Base-by-base conservation (phyloP, 2,113 vertebrate species). In the Mola mola region DNA sequence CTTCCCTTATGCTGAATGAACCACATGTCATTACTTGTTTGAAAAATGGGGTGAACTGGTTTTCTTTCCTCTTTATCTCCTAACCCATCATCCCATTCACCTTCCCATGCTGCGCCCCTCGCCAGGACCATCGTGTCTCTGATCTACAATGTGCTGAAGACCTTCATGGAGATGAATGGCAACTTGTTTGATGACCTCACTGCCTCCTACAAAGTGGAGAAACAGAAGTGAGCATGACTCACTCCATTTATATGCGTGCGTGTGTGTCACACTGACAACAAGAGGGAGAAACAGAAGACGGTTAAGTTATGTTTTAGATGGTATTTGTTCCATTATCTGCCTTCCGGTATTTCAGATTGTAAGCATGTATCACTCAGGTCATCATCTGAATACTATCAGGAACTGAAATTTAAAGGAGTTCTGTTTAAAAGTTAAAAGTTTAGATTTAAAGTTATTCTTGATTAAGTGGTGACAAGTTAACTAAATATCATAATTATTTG, bases 131-230 rank as follows among this genome's bases (percentile, higher is more conserved):
- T 97, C 4, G 95, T 97, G 37, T 96, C 95, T 63, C 93, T 97
- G 71, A 95, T 97, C 91, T 97, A 96, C 91, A 96, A 96, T 2
- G 95, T 97, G 76, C 92, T 97, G 65, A 96, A 97, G 88, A 96
- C 95, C 46, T 96, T 97, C 85, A 97, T 96, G 95, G 95, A 97
- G 91, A 97, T 96, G 95, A 95, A 97, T 46, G 94, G 94, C 67
- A 94, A 94, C 65, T 92, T 97, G 26, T 97, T 96, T 44, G 95
- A 96, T 77, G 95, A 96, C 71, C 94, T 97, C 74, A 96, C 95
- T 24, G 93, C 94, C 83, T 95, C 95, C 75, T 97, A 96, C 89
- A 97, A 97, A 88, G 92, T 96, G 86, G 95, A 96, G 70, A 95
- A 95, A 78, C 95, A 97, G 90, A 95, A 96, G 95, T 97, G 87